phyloP scores from a whole-genome alignment of 2,113 vertebrate species.

The Halichoerus grypus region DNA sequence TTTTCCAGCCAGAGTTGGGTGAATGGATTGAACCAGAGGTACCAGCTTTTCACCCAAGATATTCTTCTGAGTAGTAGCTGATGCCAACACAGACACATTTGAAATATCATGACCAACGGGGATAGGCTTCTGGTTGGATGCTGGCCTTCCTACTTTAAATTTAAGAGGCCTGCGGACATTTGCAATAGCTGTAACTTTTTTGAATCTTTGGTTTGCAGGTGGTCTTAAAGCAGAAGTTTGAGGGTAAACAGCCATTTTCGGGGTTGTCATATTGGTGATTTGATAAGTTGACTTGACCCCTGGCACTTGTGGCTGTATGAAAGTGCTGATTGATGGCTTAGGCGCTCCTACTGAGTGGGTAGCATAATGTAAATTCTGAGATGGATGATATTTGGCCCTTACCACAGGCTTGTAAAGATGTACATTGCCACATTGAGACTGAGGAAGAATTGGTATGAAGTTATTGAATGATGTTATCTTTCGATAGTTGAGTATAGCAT shows the following conservation, averaged over 20 bases:
- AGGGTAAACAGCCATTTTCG: background rate
- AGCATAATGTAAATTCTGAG: background rate
- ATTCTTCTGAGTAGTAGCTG: background rate
- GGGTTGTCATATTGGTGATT: background rate
- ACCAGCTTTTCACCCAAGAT: background rate
- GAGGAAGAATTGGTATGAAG: background rate
- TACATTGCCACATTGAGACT: background rate
- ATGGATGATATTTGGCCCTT: background rate
- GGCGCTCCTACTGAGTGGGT: background rate
- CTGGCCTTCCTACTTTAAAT: background rate
- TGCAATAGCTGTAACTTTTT: background rate
- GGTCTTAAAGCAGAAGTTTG: background rate
- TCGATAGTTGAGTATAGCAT: background rate
- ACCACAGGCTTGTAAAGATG: background rate
- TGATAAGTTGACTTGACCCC: background rate
- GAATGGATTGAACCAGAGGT: background rate
- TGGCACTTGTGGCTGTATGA: background rate
- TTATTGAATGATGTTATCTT: background rate
- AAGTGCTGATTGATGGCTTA: background rate
- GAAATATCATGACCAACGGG: background rate
- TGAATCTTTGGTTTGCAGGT: background rate
- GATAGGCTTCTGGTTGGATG: background rate
- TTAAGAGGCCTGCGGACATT: background rate
- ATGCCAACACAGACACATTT: background rate
- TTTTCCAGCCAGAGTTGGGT: background rate